phyloP scores from a whole-genome alignment of 1,140 invertebrate species.

The Theocolax elegans region DNA sequence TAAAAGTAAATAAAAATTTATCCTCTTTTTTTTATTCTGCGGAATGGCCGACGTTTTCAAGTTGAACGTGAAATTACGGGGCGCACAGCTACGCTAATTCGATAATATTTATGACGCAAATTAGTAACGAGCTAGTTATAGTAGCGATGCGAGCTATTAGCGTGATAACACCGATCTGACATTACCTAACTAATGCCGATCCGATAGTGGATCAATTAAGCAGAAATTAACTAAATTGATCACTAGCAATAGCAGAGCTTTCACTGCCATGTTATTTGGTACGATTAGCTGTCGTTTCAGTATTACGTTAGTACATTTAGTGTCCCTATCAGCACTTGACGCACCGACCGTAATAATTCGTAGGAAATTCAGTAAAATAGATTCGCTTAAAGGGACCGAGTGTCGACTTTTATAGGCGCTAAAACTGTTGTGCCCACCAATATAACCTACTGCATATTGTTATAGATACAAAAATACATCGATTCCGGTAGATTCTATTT shows the following conservation, averaged over 20 bases:
- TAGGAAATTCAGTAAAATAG: no score
- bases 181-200: slow-evolving; percentile 23
- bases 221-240: slow-evolving; percentile 34
- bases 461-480: no score
- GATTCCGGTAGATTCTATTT: no score
- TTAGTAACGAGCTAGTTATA: slow-evolving; percentile 6
- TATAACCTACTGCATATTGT: no score
- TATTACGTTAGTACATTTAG: not conserved
- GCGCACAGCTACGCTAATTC: slow-evolving; percentile 29
- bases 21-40: no score
- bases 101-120: slow-evolving; percentile 24
- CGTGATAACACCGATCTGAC: slow-evolving; percentile 18
- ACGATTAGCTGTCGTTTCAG: not conserved
- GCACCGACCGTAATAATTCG: no score
- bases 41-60: not conserved
- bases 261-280: slow-evolving; percentile 16
- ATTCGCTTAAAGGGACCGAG: no score
- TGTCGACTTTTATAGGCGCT: no score
- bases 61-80: not conserved
- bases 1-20: no score
- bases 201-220: slow-evolving; percentile 32
- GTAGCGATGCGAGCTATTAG: not conserved
- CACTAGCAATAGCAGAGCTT: slow-evolving; percentile 1
- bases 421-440: no score
- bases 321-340: not conserved